A percentile compares a stretch with the other conserved stretches of the same genome.
phyloP scores from a whole-genome alignment of 2,888 invertebrate genomes.

The Conchocele bisecta region DNA sequence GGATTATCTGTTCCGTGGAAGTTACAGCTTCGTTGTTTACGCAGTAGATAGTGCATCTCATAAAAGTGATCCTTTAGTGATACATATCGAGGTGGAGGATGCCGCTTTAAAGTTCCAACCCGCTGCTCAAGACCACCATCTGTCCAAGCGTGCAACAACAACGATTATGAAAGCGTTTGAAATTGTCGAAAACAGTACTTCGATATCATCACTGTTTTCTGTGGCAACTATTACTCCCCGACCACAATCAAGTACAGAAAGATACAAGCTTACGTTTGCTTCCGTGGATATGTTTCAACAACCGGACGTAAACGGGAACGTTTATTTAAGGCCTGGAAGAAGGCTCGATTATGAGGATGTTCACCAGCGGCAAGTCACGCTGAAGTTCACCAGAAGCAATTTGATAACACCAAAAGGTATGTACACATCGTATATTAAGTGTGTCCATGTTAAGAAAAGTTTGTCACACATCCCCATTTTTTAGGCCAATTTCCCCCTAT shows the following conservation, averaged over 20 bases:
- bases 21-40: constrained; percentile 39
- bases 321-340: constrained; percentile 57
- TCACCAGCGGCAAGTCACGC: constrained; percentile 80
- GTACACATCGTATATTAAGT: constrained; percentile 1
- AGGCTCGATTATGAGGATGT: constrained; percentile 88
- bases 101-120: constrained; percentile 46
- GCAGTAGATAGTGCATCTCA: constrained; percentile 56
- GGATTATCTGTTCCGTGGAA: constrained; percentile 43
- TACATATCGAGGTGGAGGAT: constrained; percentile 40
- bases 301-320: constrained; percentile 62
- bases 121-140: constrained; percentile 34
- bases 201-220: constrained; percentile 47
- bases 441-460: too few species aligned
- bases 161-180: constrained; percentile 56
- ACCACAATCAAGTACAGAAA: constrained; percentile 46
- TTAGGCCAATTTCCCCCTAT: too few species aligned
- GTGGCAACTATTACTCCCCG: constrained; percentile 50
- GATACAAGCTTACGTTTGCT: constrained; percentile 49
- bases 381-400: constrained; percentile 69
- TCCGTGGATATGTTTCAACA: constrained; percentile 51
- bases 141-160: constrained; percentile 54
- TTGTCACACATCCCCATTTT: too few species aligned
- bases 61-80: constrained; percentile 33
- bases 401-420: constrained; percentile 61
- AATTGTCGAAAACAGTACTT: constrained; percentile 61